Percentiles rank a stretch among this genome's conserved stretches.
Conservation (phyloP, 2,888 invertebrate species). For the Orthonevra nobilis region DNA sequence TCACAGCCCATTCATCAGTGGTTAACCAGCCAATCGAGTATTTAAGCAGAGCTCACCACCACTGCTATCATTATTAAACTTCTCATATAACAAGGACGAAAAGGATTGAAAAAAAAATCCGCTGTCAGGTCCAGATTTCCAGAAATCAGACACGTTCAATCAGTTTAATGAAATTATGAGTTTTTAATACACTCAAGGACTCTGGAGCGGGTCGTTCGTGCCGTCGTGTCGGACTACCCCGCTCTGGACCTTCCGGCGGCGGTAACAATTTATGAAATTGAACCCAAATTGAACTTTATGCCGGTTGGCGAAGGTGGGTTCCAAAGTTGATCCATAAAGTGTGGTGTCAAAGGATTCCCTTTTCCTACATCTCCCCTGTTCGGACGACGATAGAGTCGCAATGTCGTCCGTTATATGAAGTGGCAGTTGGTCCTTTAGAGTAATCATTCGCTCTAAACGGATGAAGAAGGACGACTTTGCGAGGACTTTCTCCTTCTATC, state of each 20-base stretch:
- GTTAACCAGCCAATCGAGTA: no score
- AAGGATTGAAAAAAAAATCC: neutral
- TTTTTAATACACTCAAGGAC: conserved; percentile 49
- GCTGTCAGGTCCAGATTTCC: neutral
- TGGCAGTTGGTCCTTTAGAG: conserved; percentile 54
- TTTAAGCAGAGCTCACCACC: conserved; percentile 24
- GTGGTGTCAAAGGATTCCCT: conserved; percentile 6
- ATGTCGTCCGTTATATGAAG: conserved; percentile 48
- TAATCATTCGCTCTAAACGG: conserved; percentile 24
- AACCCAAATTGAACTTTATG: conserved; percentile 46
- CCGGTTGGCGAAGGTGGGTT: neutral
- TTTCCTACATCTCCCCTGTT: conserved; percentile 1
- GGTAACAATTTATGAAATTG: conserved; percentile 60
- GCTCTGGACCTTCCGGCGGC: no score
- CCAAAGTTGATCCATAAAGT: no score
- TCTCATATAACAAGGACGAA: conserved; percentile 5
- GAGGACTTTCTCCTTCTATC: conserved; percentile 2
- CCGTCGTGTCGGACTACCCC: no score
- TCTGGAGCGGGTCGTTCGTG: no score
- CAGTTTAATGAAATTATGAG: conserved; percentile 57
- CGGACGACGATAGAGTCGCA: conserved; percentile 2
- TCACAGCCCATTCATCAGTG: no score
- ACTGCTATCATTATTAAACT: conserved; percentile 25
- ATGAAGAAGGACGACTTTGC: conserved; percentile 21
- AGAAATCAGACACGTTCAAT: conserved; percentile 54